Conservation (phyloP, 2,113 vertebrate genomes). For the Phodopus roborovskii region DNA sequence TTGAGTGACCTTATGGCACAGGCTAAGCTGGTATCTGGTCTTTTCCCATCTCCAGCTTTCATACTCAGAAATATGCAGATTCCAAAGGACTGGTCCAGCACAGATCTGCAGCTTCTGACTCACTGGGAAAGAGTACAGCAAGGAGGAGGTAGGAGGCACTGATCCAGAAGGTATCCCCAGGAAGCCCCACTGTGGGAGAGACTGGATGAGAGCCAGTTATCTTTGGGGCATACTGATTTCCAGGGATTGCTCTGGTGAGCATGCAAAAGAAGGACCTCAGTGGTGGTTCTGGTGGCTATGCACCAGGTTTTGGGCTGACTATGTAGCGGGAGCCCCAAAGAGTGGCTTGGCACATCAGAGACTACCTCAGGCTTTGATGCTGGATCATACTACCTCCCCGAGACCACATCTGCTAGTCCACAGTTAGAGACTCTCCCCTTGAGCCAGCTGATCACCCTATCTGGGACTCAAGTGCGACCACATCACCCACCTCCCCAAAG, state of each 20-base stretch:
- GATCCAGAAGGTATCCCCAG: not conserved
- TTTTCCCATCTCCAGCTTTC: not conserved
- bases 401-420: not conserved
- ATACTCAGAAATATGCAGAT: not conserved
- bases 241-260: not conserved
- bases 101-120: not conserved
- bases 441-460: not conserved
- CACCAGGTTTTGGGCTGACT: not conserved
- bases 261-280: not conserved
- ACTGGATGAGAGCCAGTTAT: not conserved
- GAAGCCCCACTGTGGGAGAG: not conserved
- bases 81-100: not conserved
- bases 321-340: fast-evolving
- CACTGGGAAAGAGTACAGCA: too few species aligned
- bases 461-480: not conserved
- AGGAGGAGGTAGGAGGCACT: not conserved
- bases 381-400: not conserved
- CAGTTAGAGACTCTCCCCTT: not conserved
- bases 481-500: not conserved
- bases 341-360: not conserved
- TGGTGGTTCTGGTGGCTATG: not conserved
- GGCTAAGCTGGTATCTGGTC: not conserved
- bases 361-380: not conserved
- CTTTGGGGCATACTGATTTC: not conserved
- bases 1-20: slow-evolving; percentile 5